Evolutionary conservation across 2,797 vertebrate genomes (phyloP), one percentile per base, ranked within the genome.

Genomic region (Aselliscus stoliczkanus): DNA sequence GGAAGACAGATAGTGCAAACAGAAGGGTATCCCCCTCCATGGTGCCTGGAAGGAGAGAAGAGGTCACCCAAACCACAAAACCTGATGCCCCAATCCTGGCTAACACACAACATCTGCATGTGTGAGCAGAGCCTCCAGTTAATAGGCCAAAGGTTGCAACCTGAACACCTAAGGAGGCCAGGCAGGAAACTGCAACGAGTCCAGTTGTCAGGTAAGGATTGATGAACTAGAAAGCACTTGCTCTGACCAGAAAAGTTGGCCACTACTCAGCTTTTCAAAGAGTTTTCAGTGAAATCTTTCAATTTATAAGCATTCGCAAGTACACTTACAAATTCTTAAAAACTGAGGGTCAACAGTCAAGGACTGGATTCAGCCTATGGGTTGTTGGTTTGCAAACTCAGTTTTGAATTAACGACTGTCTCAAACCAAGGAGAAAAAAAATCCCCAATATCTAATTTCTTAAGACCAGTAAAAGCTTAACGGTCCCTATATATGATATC

Each of bases 21-120:
- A 47, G 39, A 72, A 17, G 42, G 25, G 52, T 2, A 9, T 27
- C 42, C 92, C 34, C 60, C 77, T 79, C 34, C 39, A 80, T 20
- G 23, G 44, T 25, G 62, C 0, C 69, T 15, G 54, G 37, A 73
- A 85, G 44, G 58, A 76, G 34, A 72, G 75, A 64, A 47, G 50
- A 82, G 39, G 23, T 82, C n/a, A 60, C 54, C 81, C 29, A 69
- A 72, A 73, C 65, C 56, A 75, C 85, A 85, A 94, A 97, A 85
- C 39, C 85, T 77, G 79, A 83, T 0, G 27, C 34, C 72, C 70
- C 39, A 17, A 34, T 86, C 52, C 52, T 42, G 73, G n/a, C 39
- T 44, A 81, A 70, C 62, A 91, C 4, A 70, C 18, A 27, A 39
- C 56, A 86, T 42, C 73, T 79, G 27, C 62, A 27, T 3, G 21